Evolutionary conservation across 2,888 invertebrate genomes (phyloP).

Genomic region (Ischnus inquisitorius): DNA sequence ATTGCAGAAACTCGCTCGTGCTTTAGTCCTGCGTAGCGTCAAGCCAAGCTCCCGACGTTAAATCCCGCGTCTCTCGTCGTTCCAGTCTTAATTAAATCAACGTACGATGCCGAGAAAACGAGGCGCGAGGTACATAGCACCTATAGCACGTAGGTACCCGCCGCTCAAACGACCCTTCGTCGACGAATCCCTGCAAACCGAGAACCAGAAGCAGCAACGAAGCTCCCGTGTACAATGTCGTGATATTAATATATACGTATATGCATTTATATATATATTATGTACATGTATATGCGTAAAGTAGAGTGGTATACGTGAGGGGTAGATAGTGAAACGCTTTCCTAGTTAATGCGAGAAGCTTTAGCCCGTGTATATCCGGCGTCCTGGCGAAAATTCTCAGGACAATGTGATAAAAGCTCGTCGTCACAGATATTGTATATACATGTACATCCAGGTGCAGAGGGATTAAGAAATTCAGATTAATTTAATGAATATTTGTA

Average conservation of each 20-base stretch:
- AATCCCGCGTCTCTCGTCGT: constrained; percentile 67
- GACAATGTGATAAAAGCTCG: constrained; percentile 40
- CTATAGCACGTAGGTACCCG: constrained; percentile 22
- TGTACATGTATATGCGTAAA: neutral
- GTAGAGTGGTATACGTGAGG: constrained; percentile 26
- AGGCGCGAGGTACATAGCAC: constrained; percentile 43
- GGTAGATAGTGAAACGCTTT: constrained; percentile 48
- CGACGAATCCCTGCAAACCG: constrained; percentile 20
- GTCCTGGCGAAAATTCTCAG: constrained; percentile 42
- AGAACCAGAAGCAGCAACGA: constrained; percentile 19
- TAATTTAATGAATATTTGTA: constrained; percentile 29
- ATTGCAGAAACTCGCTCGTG: constrained; percentile 50
- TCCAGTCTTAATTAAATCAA: constrained; percentile 74
- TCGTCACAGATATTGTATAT: constrained; percentile 4
- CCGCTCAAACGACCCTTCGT: constrained; percentile 38
- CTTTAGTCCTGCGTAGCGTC: constrained; percentile 41
- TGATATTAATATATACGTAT: constrained; percentile 22
- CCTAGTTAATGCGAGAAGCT: constrained; percentile 48
- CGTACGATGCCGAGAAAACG: constrained; percentile 62
- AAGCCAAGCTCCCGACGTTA: constrained; percentile 60
- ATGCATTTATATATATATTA: neutral
- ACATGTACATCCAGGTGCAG: neutral
- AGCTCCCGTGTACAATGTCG: constrained; percentile 15
- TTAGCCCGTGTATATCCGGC: constrained; percentile 28
- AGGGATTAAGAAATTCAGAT: neutral